Base-by-base conservation (phyloP, 2,113 vertebrate genomes). In the Melanostigma gelatinosum region DNA sequence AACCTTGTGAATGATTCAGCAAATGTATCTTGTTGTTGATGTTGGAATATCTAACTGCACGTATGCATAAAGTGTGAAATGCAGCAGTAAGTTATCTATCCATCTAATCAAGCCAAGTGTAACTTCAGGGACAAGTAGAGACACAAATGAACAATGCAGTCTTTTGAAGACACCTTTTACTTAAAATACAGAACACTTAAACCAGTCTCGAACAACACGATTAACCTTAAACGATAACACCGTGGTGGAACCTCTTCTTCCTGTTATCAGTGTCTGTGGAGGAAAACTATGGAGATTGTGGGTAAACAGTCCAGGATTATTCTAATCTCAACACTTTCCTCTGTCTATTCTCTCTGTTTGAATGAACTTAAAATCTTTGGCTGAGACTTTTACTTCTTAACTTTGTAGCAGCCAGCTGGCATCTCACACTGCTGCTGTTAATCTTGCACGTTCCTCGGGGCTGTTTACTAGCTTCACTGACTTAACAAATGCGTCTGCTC, bases 351-450 rank as follows among this genome's bases (percentile, higher is more conserved):
- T 50, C 46, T 7, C 54, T 1, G 13, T 7, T 7, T 52, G 44
- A 38, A 52, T 54, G 32, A 73, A 52, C 52, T 20, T 34, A 40
- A 67, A 50, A 36, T 13, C 1, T 29, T 75, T 52, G n/a, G 27
- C 44, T 77, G 65, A 36, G 10, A 61, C 58, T 66, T 70, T 63
- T 29, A 42, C 64, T 76, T 83, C 11, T n/a, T 73, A 34, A 60
- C 36, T 24, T 38, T 13, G 18, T 67, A 62, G 2, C 65, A 46
- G n/a, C 29, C 38, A 29, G 50, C 16, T 75, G 57, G 46, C 77
- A 75, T 85, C 18, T 66, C 76, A 71, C 32, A 32, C 20, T 58
- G 82, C 70, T 81, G 61, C 16, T 64, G 68, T 71, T 55, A 52
- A 44, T 73, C 54, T 1, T 4, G 15, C 48, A 32, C 46, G 79